Percentiles rank a stretch among this genome's conserved stretches.
Conservation (phyloP, 2,888 invertebrate species). For the Neelides folsomi region DNA sequence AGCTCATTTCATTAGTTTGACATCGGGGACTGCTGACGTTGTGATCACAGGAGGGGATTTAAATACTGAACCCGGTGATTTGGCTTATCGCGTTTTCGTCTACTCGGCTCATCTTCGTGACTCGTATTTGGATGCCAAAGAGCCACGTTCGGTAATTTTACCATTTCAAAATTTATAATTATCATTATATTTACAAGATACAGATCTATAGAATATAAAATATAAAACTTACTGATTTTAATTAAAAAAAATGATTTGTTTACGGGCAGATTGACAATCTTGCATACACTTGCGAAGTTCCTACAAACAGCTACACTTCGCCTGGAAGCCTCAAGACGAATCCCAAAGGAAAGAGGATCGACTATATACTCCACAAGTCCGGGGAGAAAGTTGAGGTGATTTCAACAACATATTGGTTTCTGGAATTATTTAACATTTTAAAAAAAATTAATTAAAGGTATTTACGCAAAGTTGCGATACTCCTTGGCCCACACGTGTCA, state of each 20-base stretch:
- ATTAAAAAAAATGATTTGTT: slow-evolving; percentile 1
- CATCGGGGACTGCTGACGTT: slow-evolving; percentile 61
- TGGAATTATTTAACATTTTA: neutral
- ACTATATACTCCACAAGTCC: slow-evolving; percentile 66
- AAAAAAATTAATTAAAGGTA: slow-evolving; percentile 34
- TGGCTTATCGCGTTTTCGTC: slow-evolving; percentile 54
- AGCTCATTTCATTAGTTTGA: slow-evolving; percentile 82
- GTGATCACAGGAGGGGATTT: slow-evolving; percentile 86
- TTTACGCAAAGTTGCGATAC: slow-evolving; percentile 48
- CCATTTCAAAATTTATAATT: too few species aligned
- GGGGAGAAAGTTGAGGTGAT: slow-evolving; percentile 24
- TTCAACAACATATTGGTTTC: neutral
- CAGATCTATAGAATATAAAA: too few species aligned
- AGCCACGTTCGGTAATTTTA: slow-evolving; percentile 9
- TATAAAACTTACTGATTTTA: too few species aligned
- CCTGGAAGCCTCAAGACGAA: slow-evolving; percentile 41
- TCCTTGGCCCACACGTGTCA: slow-evolving; percentile 60
- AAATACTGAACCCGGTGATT: slow-evolving; percentile 76
- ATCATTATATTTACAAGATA: too few species aligned
- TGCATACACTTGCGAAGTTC: slow-evolving; percentile 62
- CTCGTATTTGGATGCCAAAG: slow-evolving; percentile 21
- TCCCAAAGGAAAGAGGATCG: slow-evolving; percentile 75
- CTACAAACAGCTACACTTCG: slow-evolving; percentile 69
- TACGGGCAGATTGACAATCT: slow-evolving; percentile 30
- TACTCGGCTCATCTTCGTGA: slow-evolving; percentile 32